phyloP scores from a whole-genome alignment of 2,888 invertebrate species.

The Rhopalosiphum nymphaeae region DNA sequence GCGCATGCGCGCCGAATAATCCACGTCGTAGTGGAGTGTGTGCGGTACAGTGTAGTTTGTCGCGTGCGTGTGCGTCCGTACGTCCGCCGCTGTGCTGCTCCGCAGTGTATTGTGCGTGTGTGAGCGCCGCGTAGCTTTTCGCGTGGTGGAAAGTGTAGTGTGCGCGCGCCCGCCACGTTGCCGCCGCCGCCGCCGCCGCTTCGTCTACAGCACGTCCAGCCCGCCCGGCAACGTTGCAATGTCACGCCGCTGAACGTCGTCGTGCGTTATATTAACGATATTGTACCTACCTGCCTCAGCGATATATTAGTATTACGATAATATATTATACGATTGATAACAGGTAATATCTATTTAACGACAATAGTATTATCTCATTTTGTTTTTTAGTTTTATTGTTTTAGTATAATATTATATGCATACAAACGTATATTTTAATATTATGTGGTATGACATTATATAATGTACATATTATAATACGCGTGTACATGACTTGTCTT shows the following conservation, averaged over 20 bases:
- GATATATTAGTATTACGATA: not conserved
- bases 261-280: not conserved
- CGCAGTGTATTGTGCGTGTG: not conserved
- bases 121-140: slow-evolving; percentile 57
- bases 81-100: not conserved
- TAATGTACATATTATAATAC: not conserved
- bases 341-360: not conserved
- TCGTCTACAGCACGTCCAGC: not conserved
- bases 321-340: not conserved
- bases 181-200: slow-evolving; percentile 46
- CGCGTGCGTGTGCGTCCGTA: slow-evolving; percentile 8
- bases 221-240: slow-evolving; percentile 62
- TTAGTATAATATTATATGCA: too few species aligned
- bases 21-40: not conserved
- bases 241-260: slow-evolving; percentile 57
- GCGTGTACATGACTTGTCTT: not conserved
- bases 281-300: not conserved
- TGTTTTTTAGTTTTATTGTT: not conserved
- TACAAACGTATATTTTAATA: not conserved
- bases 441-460: not conserved
- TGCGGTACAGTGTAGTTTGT: not conserved
- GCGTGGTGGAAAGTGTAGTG: slow-evolving; percentile 61
- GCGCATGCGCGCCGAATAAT: slow-evolving; percentile 26
- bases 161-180: slow-evolving; percentile 51
- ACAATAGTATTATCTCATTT: not conserved